Percentiles rank a stretch among this genome's conserved stretches.
phyloP scores from a whole-genome alignment of 2,113 vertebrate genomes.

The Hassar affinis region DNA sequence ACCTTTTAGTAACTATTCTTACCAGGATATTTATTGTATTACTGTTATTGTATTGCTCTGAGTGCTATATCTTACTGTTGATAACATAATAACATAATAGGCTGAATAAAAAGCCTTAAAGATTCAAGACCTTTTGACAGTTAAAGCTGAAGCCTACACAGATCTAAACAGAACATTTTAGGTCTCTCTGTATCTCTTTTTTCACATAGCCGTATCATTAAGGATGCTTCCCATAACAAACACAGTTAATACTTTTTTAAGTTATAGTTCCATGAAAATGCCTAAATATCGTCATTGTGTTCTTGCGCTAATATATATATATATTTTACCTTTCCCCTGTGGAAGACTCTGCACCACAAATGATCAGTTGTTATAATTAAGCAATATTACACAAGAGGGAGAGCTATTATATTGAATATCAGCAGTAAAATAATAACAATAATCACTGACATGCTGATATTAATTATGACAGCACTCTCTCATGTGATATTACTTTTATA shows the following conservation, averaged over 20 bases:
- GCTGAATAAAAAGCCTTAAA: background rate
- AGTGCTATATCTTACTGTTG: background rate
- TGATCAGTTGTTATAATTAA: constrained; percentile 9
- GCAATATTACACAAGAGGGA: too few relatives aligned
- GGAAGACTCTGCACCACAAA: background rate
- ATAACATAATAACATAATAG: background rate
- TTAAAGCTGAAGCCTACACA: background rate
- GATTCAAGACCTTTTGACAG: background rate
- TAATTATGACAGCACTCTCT: too few relatives aligned
- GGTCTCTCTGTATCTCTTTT: too few relatives aligned
- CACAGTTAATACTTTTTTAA: background rate
- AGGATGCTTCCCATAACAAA: background rate
- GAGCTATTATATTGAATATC: too few relatives aligned
- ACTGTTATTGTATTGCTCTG: background rate
- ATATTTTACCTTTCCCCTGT: background rate
- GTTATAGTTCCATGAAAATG: background rate
- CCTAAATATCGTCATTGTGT: background rate
- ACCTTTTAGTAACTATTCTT: background rate
- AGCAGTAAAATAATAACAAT: too few relatives aligned
- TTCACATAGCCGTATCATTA: background rate
- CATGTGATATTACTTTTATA: too few relatives aligned
- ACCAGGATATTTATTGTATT: background rate
- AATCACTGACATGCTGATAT: too few relatives aligned
- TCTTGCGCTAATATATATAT: background rate
- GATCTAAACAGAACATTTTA: too few relatives aligned